These are phyloP conservation scores for Hymenopus coronatus DNA, from an alignment of 2,888 invertebrate species.

Conservation along the genomic window DNA sequence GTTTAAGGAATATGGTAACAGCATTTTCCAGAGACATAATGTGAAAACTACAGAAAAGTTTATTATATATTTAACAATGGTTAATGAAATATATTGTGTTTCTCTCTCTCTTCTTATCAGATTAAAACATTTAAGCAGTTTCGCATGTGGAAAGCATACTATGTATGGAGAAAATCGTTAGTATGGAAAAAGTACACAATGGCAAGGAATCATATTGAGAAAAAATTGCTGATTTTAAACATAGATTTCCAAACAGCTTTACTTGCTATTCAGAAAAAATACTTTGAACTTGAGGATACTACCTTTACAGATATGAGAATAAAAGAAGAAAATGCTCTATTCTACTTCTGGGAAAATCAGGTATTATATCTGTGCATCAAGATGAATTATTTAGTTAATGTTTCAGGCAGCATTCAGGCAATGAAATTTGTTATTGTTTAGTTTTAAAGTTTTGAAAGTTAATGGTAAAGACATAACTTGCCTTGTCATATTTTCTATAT, in stretches of 20 bases:
- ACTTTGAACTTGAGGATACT: constrained; percentile 59
- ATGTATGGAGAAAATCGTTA: constrained; percentile 74
- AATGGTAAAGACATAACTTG: no score
- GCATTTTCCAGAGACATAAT: no score
- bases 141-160: constrained; percentile 76
- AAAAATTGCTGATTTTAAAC: constrained; percentile 72
- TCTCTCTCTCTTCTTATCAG: constrained; percentile 42
- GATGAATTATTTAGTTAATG: no score
- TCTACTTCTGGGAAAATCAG: constrained; percentile 70
- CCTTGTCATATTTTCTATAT: no score
- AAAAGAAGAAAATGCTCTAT: constrained; percentile 56
- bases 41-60: no score
- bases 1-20: no score
- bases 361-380: constrained; percentile 43
- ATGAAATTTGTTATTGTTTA: no score
- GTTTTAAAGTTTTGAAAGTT: no score
- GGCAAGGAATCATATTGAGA: constrained; percentile 58
- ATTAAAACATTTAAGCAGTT: constrained; percentile 67
- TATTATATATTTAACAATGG: no score
- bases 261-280: constrained; percentile 66
- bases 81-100: neutral
- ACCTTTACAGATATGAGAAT: constrained; percentile 59
- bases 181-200: constrained; percentile 63
- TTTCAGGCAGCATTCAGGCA: no score
- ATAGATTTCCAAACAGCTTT: constrained; percentile 69